A percentile compares a stretch with the other conserved stretches of the same genome.
These are phyloP conservation scores for Euglossa dilemma DNA, from an alignment of 1,140 invertebrate species.

Conservation along the genomic window DNA sequence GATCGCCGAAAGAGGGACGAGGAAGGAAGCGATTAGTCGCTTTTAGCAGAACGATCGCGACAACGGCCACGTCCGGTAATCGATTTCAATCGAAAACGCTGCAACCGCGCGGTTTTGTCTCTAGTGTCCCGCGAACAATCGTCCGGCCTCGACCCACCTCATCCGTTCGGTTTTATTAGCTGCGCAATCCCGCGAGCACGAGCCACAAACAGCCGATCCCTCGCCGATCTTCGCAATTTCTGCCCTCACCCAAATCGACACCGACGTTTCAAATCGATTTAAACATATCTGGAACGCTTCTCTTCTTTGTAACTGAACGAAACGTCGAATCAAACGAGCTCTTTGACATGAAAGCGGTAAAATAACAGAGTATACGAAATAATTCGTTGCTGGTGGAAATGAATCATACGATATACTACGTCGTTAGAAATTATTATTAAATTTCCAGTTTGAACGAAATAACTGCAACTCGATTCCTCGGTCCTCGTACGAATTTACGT, in stretches of 20 bases:
- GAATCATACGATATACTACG: too few relatives aligned
- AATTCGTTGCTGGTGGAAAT: too few relatives aligned
- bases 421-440: too few relatives aligned
- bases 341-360: too few relatives aligned
- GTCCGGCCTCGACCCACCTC: slow-evolving; percentile 74
- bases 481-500: too few relatives aligned
- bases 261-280: not conserved
- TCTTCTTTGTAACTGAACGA: too few relatives aligned
- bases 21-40: slow-evolving; percentile 31
- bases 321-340: too few relatives aligned
- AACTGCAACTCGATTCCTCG: too few relatives aligned
- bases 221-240: not conserved
- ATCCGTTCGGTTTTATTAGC: slow-evolving; percentile 74
- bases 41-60: not conserved
- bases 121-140: slow-evolving; percentile 41
- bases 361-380: too few relatives aligned
- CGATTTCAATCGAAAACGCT: slow-evolving; percentile 72
- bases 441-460: too few relatives aligned
- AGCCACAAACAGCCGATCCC: slow-evolving; percentile 20
- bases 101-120: slow-evolving; percentile 47
- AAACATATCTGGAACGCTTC: not conserved
- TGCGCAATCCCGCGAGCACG: slow-evolving; percentile 54
- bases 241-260: not conserved
- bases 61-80: slow-evolving; percentile 68
- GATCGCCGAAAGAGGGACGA: not conserved